Percentiles rank a stretch among this genome's conserved stretches.
Conservation (phyloP, 2,113 vertebrate genomes). For the Indri indri region DNA sequence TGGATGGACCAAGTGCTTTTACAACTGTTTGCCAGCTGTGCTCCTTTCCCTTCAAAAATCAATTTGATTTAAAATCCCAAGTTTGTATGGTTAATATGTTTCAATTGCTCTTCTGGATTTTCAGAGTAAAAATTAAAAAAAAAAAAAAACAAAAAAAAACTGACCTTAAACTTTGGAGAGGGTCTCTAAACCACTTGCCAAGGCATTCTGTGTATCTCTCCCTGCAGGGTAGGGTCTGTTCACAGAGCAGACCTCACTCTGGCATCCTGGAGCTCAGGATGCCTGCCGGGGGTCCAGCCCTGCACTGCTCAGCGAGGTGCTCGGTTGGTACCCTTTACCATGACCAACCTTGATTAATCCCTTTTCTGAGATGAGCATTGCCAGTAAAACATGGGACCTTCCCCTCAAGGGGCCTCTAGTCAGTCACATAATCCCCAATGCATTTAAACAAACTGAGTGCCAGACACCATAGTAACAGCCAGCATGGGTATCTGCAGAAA, state of each 20-base stretch:
- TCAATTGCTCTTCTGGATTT: constrained; percentile 47
- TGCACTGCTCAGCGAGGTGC: background rate
- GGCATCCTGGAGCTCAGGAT: background rate
- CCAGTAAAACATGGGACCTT: background rate
- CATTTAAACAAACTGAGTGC: background rate
- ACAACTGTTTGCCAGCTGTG: constrained; percentile 54
- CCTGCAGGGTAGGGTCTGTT: background rate
- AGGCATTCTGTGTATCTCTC: background rate
- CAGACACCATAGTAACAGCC: background rate
- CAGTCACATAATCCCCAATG: background rate
- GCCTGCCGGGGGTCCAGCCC: background rate
- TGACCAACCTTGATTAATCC: background rate
- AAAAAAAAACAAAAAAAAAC: no score
- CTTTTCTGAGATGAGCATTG: background rate
- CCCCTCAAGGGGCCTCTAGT: background rate
- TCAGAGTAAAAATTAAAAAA: constrained; percentile 30
- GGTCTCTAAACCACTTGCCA: background rate
- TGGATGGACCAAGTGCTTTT: constrained; percentile 50
- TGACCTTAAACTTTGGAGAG: background rate
- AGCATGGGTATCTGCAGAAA: background rate
- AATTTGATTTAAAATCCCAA: constrained; percentile 65
- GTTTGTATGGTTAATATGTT: constrained; percentile 56
- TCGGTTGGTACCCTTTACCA: background rate
- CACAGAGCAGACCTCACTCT: background rate
- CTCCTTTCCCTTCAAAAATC: constrained; percentile 42